Conservation (phyloP, 2,888 invertebrate genomes). For the Agonopterix heracliana region DNA sequence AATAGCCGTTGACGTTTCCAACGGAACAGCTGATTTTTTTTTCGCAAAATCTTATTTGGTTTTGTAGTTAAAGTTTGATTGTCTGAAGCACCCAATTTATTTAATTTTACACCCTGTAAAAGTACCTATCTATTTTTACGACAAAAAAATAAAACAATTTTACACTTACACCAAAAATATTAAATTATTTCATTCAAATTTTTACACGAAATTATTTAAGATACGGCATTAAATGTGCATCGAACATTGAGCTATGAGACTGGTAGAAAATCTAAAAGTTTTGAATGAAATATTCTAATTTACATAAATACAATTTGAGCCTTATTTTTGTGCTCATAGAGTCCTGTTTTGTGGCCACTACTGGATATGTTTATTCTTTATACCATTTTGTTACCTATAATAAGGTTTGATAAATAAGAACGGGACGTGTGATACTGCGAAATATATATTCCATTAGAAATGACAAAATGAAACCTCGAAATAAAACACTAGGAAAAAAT, state of each 20-base stretch:
- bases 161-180: constrained; percentile 34
- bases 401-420: too few species aligned
- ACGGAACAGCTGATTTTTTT: too few species aligned
- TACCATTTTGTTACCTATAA: constrained; percentile 24
- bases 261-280: constrained; percentile 10
- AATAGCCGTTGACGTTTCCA: too few species aligned
- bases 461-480: too few species aligned
- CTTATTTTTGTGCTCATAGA: constrained; percentile 56
- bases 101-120: constrained; percentile 16
- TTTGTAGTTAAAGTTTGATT: too few species aligned
- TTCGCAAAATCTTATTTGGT: too few species aligned
- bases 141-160: neutral
- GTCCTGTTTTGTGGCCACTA: constrained; percentile 48
- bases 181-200: constrained; percentile 42
- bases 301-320: constrained; percentile 56
- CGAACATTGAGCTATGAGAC: constrained; percentile 7
- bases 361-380: constrained; percentile 69
- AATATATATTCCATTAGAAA: too few species aligned
- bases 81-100: too few species aligned
- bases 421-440: too few species aligned
- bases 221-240: constrained; percentile 38
- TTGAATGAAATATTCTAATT: constrained; percentile 49
- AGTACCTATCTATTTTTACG: too few species aligned
- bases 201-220: constrained; percentile 6
- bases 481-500: too few species aligned